Evolutionary conservation across 2,888 invertebrate species (phyloP).

Genomic region (Cheiracanthium punctorium): DNA sequence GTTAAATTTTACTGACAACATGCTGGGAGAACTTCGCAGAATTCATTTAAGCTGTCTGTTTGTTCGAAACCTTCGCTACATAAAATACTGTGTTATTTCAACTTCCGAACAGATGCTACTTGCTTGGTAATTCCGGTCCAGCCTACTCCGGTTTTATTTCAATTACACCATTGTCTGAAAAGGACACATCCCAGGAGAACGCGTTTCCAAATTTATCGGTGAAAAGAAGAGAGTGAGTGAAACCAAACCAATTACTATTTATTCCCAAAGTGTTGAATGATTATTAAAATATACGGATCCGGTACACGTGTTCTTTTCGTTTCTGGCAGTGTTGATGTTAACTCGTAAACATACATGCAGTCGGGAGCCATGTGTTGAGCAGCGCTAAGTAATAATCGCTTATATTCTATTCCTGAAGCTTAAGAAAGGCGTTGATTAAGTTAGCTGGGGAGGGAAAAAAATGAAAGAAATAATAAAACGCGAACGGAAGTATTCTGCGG

Average conservation of each 20-base stretch:
- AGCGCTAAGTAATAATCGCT: conserved; percentile 3
- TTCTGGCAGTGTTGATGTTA: not conserved
- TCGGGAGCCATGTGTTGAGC: conserved; percentile 28
- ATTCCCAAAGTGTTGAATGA: not conserved
- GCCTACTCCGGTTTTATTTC: not conserved
- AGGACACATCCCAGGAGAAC: not conserved
- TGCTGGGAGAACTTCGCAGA: too few relatives aligned
- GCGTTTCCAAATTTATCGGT: conserved; percentile 5
- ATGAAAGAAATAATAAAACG: not conserved
- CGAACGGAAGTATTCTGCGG: not conserved
- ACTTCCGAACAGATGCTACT: too few relatives aligned
- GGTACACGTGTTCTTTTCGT: conserved; percentile 8
- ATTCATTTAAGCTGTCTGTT: too few relatives aligned
- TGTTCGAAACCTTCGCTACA: too few relatives aligned
- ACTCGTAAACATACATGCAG: conserved; percentile 25
- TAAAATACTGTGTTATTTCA: too few relatives aligned
- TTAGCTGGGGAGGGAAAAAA: not conserved
- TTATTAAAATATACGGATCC: conserved; percentile 7
- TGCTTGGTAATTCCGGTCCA: too few relatives aligned
- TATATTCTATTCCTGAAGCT: conserved; percentile 44
- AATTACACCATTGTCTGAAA: not conserved
- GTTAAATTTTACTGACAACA: too few relatives aligned
- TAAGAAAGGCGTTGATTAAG: conserved; percentile 51
- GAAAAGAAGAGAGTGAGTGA: too few relatives aligned
- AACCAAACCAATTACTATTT: conserved; percentile 10